These are phyloP conservation scores for Stenolophus ochropezus DNA, from an alignment of 2,888 invertebrate genomes.

Conservation along the genomic window DNA sequence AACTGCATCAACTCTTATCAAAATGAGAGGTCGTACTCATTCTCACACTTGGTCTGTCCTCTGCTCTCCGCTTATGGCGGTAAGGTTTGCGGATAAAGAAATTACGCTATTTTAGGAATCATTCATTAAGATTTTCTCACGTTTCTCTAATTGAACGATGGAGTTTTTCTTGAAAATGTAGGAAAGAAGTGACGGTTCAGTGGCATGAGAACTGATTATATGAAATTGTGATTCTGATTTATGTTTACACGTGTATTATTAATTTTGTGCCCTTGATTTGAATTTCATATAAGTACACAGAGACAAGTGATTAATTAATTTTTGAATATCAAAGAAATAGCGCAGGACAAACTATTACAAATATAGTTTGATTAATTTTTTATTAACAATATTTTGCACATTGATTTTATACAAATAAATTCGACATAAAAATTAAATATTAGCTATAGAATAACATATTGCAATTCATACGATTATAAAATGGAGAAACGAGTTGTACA, in stretches of 20 bases:
- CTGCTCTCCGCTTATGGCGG: constrained; percentile 12
- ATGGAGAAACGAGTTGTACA: too few relatives aligned
- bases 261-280: constrained; percentile 7
- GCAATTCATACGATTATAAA: too few relatives aligned
- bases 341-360: background rate
- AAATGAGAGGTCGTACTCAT: constrained; percentile 5
- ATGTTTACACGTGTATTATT: constrained; percentile 16
- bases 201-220: constrained; percentile 11
- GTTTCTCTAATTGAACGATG: constrained; percentile 17
- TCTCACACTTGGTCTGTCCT: constrained; percentile 29
- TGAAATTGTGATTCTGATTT: background rate
- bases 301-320: background rate
- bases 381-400: too few relatives aligned
- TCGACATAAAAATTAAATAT: too few relatives aligned
- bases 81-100: constrained; percentile 14
- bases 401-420: too few relatives aligned
- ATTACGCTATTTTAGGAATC: constrained; percentile 16
- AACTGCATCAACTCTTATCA: background rate
- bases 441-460: too few relatives aligned
- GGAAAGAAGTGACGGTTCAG: constrained; percentile 4
- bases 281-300: constrained; percentile 1
- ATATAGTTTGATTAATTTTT: background rate
- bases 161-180: background rate
- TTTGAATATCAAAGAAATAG: background rate
- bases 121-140: constrained; percentile 9